Percentiles rank a stretch among this genome's conserved stretches.
phyloP scores from a whole-genome alignment of 2,888 invertebrate genomes.

The Proisotoma minuta region DNA sequence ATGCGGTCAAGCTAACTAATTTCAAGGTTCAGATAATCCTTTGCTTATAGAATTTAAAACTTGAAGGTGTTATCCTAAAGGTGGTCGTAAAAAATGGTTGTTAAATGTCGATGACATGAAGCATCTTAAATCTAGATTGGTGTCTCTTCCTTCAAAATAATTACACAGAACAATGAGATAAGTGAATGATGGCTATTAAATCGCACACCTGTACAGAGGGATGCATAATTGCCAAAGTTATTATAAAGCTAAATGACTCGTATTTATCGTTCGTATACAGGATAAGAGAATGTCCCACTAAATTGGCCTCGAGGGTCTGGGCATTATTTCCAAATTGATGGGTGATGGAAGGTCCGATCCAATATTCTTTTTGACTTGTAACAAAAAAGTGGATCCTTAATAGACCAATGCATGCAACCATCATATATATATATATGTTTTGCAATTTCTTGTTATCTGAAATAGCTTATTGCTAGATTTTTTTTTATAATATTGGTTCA shows the following conservation, averaged over 20 bases:
- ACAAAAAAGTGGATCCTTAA: no score
- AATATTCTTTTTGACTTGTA: no score
- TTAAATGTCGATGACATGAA: constrained; percentile 3
- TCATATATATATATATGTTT: no score
- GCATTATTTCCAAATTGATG: no score
- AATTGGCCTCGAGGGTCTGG: no score
- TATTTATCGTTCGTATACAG: no score
- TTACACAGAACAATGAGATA: background rate
- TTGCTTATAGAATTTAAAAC: constrained; percentile 5
- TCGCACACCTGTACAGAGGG: constrained; percentile 5
- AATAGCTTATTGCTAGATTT: no score
- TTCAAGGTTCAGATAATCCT: constrained; percentile 6
- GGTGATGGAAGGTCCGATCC: no score
- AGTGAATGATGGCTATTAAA: background rate
- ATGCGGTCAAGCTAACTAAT: background rate
- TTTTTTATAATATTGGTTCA: no score
- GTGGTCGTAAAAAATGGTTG: background rate
- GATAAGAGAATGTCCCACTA: no score
- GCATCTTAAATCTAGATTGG: background rate
- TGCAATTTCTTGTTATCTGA: no score
- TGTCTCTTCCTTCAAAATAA: background rate
- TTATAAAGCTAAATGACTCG: constrained; percentile 6
- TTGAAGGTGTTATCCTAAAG: background rate
- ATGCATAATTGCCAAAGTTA: constrained; percentile 8
- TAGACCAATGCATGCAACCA: no score